phyloP scores from a whole-genome alignment of 2,888 invertebrate genomes.

The Gymnocheta viridis region DNA sequence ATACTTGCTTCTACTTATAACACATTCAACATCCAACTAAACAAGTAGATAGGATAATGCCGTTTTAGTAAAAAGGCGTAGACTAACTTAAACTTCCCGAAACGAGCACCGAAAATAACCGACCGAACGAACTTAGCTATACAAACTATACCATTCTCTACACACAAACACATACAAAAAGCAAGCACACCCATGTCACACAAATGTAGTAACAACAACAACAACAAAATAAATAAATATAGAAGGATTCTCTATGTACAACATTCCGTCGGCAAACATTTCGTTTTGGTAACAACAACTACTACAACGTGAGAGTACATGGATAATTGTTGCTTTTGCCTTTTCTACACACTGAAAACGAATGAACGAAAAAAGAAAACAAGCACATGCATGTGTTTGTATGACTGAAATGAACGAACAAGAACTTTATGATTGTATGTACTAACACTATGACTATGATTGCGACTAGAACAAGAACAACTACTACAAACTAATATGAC shows the following conservation, averaged over 20 bases:
- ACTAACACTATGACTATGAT: slow-evolving; percentile 54
- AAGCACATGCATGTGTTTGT: slow-evolving; percentile 44
- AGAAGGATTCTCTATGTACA: slow-evolving; percentile 71
- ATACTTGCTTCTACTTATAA: slow-evolving; percentile 59
- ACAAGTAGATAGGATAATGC: slow-evolving; percentile 49
- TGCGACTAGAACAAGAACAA: slow-evolving; percentile 51
- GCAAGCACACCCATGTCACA: slow-evolving; percentile 68
- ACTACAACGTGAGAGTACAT: slow-evolving; percentile 20
- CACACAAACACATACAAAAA: slow-evolving; percentile 61
- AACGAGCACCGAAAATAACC: slow-evolving; percentile 72
- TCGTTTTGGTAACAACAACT: slow-evolving; percentile 67
- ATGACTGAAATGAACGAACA: slow-evolving; percentile 58
- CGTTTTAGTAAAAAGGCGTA: slow-evolving; percentile 74
- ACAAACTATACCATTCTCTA: slow-evolving; percentile 56
- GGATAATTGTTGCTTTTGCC: slow-evolving; percentile 49
- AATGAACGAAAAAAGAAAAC: slow-evolving; percentile 62
- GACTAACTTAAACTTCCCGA: slow-evolving; percentile 71
- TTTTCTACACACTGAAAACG: slow-evolving; percentile 52
- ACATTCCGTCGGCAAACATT: slow-evolving; percentile 75
- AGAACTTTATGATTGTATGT: background rate
- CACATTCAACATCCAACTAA: slow-evolving; percentile 65
- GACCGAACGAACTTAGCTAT: slow-evolving; percentile 67
- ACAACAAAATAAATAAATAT: background rate
- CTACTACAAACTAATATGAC: slow-evolving; percentile 65
- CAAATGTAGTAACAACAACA: slow-evolving; percentile 32